Base-by-base conservation (phyloP, 2,113 vertebrate genomes). In the Xenopus laevis region DNA sequence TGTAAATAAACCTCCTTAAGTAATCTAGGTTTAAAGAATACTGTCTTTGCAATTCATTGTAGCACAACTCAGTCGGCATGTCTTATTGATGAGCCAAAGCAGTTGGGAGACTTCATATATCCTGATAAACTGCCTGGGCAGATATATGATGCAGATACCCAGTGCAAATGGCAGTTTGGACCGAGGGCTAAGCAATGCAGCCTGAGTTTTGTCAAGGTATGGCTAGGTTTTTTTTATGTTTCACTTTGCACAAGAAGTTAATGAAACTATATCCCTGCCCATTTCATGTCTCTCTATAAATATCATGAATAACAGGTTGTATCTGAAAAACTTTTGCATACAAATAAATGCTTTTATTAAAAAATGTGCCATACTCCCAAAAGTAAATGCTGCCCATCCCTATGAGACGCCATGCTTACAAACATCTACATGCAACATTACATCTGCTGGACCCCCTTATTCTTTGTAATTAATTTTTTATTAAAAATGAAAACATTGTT, bases 161-260 rank as follows among this genome's bases (percentile, higher is more conserved):
- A 99, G 85, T 99, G 97, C 93, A 98, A 98, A 84, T 99, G 97
- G 97, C 97, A 98, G 81, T 98, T 99, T 84, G 97, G 97, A 85
- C 90, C 93, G 73, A 96, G 94, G 84, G 96, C 97, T 78, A 96
- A 96, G 85, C 85, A 97, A 0, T 99, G 97, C 87, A 91, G 91
- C 82, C 91, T 98, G 79, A 95, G 95, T 81, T 98, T 98, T 83
- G 93, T 93, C 11, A 99, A 98, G 97, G 95, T 98, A 92, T 82
- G 80, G 79, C 2, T 30, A 17, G 46, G 2, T 47, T 47, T 13
- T 50, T 53, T 53, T 53, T 17, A 53, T 15, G 17, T 53, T 40
- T 7, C 33, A 40, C 33, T 40, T 40, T 40, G 50, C 10, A 53
- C 50, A 53, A 17, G 50, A 53, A 53, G 50, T 11, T 15, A 53